A percentile compares a stretch with the other conserved stretches of the same genome.
Evolutionary conservation across 2,113 vertebrate species (phyloP).

Genomic region (Neofelis nebulosa): DNA sequence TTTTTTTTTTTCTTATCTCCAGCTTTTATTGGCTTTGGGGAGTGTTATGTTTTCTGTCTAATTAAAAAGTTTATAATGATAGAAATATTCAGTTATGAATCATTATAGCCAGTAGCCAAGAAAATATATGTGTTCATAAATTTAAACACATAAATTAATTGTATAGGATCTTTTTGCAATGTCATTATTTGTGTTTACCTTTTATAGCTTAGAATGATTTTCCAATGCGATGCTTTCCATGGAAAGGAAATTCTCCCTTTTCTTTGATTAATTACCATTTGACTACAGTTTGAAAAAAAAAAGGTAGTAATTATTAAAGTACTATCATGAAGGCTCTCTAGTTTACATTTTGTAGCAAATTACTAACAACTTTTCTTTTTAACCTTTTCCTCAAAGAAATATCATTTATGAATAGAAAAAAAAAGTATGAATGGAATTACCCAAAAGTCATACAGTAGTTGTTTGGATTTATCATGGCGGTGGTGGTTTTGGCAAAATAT

Average conservation of each 20-base stretch:
- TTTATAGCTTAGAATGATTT: slow-evolving; percentile 38
- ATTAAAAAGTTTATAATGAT: slow-evolving; percentile 45
- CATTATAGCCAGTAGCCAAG: neutral
- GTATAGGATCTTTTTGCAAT: neutral
- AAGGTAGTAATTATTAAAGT: neutral
- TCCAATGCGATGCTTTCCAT: slow-evolving; percentile 4
- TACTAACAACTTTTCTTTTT: neutral
- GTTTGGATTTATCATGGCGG: neutral
- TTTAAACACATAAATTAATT: slow-evolving; percentile 45
- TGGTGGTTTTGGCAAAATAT: slow-evolving; percentile 9
- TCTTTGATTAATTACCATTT: slow-evolving; percentile 16
- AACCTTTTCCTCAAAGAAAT: neutral
- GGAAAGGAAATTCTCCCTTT: slow-evolving; percentile 10
- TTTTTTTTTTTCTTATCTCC: neutral
- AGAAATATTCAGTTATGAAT: slow-evolving; percentile 24
- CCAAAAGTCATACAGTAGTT: neutral
- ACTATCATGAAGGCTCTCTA: neutral
- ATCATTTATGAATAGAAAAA: neutral
- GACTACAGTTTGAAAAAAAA: neutral
- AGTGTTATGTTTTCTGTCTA: slow-evolving; percentile 24
- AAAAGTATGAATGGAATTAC: neutral
- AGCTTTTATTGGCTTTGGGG: slow-evolving; percentile 18
- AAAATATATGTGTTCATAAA: slow-evolving; percentile 55
- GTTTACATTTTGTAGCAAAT: slow-evolving; percentile 8
- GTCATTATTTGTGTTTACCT: slow-evolving; percentile 45